Percentiles rank a stretch among this genome's conserved stretches.
Conservation (phyloP, 2,888 invertebrate genomes). For the Criorhina ranunculi region DNA sequence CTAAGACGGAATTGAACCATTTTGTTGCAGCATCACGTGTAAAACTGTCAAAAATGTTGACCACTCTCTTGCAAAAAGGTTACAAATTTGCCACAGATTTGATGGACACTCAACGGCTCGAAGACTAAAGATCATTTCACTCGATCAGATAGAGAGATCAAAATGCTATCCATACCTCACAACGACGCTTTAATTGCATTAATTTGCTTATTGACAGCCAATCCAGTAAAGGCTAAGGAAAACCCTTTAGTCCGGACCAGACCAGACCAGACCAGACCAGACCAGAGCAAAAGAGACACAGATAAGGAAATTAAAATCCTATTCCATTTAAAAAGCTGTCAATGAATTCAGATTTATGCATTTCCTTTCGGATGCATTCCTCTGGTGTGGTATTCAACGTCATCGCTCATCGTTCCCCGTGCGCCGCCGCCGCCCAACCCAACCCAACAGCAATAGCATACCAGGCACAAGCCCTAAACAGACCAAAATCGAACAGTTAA, state of each 20-base stretch:
- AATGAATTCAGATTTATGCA: slow-evolving; percentile 71
- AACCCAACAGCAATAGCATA: slow-evolving; percentile 18
- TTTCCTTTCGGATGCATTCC: slow-evolving; percentile 54
- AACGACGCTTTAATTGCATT: slow-evolving; percentile 39
- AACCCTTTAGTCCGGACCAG: too few species aligned
- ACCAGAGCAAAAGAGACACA: background rate
- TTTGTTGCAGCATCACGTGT: too few species aligned
- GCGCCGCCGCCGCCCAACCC: background rate
- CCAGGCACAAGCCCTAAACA: background rate
- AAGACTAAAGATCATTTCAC: too few species aligned
- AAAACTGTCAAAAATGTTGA: too few species aligned
- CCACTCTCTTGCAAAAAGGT: background rate
- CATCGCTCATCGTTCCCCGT: slow-evolving; percentile 15
- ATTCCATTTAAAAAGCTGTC: slow-evolving; percentile 72
- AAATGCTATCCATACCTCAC: too few species aligned
- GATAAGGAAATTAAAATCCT: slow-evolving; percentile 67
- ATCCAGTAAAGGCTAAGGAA: background rate
- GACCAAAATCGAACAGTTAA: background rate
- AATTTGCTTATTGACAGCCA: slow-evolving; percentile 44
- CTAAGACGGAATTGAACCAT: too few species aligned
- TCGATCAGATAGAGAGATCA: too few species aligned
- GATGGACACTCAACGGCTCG: too few species aligned
- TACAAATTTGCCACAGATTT: background rate
- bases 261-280: too few species aligned
- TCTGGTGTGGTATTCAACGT: slow-evolving; percentile 45